Conservation (phyloP, 2,113 vertebrate species). For the Glaucidium brasilianum region DNA sequence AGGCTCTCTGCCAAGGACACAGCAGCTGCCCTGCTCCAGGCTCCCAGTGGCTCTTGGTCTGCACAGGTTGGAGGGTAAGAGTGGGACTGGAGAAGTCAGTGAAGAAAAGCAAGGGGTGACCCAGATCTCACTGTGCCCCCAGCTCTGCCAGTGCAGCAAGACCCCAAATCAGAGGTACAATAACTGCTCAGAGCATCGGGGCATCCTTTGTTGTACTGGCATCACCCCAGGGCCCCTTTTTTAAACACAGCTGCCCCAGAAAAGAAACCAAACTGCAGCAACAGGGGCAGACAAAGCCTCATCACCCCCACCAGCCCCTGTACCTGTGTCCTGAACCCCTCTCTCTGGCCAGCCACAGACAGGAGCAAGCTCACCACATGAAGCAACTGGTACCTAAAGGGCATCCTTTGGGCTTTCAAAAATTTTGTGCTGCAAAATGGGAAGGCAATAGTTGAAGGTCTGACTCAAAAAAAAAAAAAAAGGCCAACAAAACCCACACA, state of each 20-base stretch:
- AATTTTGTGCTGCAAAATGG: fast-evolving
- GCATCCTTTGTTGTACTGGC: not conserved
- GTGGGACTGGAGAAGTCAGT: fast-evolving
- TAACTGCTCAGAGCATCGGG: fast-evolving
- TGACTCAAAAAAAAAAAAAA: not conserved
- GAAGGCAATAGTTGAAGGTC: not conserved
- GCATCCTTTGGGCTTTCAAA: not conserved
- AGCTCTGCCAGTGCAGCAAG: fast-evolving
- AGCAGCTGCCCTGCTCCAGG: not conserved
- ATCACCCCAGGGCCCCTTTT: not conserved
- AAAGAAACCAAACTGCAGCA: not conserved
- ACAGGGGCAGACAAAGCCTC: fast-evolving
- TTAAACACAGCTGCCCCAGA: not conserved
- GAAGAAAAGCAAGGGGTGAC: not conserved
- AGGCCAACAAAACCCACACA: no score
- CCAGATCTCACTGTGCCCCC: fast-evolving
- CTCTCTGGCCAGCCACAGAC: fast-evolving
- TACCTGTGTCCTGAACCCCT: not conserved
- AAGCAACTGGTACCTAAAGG: not conserved
- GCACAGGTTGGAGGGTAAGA: not conserved
- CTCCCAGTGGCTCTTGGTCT: not conserved
- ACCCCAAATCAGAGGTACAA: not conserved
- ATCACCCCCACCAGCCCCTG: fast-evolving
- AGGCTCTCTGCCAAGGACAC: not conserved
- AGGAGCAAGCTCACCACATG: not conserved